Conservation (phyloP, 2,797 vertebrate genomes). For the Danio aesculapii region DNA sequence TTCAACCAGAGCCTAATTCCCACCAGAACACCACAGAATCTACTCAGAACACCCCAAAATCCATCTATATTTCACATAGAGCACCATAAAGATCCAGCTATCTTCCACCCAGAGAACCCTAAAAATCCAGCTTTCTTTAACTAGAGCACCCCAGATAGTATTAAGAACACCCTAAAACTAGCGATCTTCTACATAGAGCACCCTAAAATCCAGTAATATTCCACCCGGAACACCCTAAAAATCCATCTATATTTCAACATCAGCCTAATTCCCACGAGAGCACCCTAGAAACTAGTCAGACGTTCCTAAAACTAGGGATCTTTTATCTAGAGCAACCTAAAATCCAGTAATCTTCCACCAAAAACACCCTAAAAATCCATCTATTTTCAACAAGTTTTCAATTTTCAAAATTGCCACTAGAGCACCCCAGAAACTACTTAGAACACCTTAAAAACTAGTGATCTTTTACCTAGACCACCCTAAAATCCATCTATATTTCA, state of each 20-base stretch:
- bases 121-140: neutral
- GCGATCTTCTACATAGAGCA: neutral
- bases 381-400: too few species aligned
- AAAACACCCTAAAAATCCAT: neutral
- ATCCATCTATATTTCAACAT: neutral
- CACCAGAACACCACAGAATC: too few species aligned
- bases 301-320: too few species aligned
- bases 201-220: neutral
- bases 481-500: neutral
- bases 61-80: too few species aligned
- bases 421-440: neutral
- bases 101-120: neutral
- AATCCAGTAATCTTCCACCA: too few species aligned
- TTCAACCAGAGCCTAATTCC: neutral
- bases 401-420: too few species aligned
- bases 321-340: neutral
- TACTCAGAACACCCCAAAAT: too few species aligned
- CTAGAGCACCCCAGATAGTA: neutral
- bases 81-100: too few species aligned
- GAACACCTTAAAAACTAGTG: neutral
- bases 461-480: too few species aligned
- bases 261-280: neutral
- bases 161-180: neutral
- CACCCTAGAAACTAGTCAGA: neutral
- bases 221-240: neutral